These are phyloP conservation scores for Linyphia triangularis DNA, from an alignment of 2,888 invertebrate genomes.

Conservation along the genomic window DNA sequence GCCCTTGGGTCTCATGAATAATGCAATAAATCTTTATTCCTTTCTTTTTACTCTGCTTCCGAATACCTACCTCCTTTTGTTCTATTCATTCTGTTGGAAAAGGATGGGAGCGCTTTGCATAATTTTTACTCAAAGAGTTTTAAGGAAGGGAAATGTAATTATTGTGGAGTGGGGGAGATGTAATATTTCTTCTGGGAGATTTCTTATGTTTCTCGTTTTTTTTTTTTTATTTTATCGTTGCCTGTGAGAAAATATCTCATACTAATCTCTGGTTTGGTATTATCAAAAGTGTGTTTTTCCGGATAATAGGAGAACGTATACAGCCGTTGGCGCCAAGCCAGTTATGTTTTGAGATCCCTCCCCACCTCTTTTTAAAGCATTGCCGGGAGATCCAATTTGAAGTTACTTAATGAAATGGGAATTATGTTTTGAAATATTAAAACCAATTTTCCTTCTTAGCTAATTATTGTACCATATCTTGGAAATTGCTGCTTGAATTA, in stretches of 20 bases:
- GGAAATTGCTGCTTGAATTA: too few species aligned
- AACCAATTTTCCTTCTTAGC: too few species aligned
- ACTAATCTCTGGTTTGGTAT: background rate
- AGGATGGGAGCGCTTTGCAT: conserved; percentile 54
- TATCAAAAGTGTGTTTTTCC: background rate
- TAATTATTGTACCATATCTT: too few species aligned
- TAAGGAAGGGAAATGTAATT: conserved; percentile 60
- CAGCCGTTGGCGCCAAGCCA: background rate
- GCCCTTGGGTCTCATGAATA: conserved; percentile 56
- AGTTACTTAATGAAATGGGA: too few species aligned
- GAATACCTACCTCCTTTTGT: background rate
- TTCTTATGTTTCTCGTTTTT: conserved; percentile 2
- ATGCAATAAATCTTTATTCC: conserved; percentile 23
- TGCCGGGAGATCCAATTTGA: too few species aligned
- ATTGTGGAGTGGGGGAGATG: conserved; percentile 22
- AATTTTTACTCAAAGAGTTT: conserved; percentile 47
- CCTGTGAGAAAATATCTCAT: background rate
- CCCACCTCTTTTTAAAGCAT: too few species aligned
- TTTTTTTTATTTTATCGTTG: background rate
- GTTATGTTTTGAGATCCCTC: too few species aligned
- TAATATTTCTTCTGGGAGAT: conserved; percentile 35
- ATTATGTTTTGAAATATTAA: too few species aligned
- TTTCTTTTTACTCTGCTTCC: conserved; percentile 7
- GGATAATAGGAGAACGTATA: background rate
- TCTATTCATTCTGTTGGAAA: background rate